Conservation (phyloP, 2,797 vertebrate species). For the Aselliscus stoliczkanus region DNA sequence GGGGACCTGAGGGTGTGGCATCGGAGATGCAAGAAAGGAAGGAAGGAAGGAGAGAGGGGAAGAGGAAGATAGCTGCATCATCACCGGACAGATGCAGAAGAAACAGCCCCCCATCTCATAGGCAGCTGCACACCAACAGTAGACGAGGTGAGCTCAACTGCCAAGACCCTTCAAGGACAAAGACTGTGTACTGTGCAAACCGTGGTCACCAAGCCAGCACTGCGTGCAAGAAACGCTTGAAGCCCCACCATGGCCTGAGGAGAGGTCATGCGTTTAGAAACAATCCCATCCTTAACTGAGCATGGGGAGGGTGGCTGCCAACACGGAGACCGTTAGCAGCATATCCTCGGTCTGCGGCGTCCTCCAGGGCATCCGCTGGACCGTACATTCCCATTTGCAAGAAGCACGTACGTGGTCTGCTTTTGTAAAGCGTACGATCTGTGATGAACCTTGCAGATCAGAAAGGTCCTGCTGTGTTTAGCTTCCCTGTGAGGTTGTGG, state of each 20-base stretch:
- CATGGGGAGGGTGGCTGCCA: accelerated
- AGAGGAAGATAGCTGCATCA: no score
- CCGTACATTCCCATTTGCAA: accelerated
- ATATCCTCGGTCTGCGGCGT: accelerated
- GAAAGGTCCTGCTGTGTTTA: not conserved
- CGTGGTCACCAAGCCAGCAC: not conserved
- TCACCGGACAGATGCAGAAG: no score
- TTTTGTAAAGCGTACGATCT: not conserved
- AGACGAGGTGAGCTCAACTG: not conserved
- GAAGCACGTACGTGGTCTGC: not conserved
- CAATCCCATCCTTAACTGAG: not conserved
- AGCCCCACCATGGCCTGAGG: not conserved
- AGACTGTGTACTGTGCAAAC: not conserved
- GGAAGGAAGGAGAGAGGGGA: no score
- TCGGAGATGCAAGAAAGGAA: not conserved
- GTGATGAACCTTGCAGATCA: no score
- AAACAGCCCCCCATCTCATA: not conserved
- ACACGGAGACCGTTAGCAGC: accelerated
- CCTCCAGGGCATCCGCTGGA: accelerated
- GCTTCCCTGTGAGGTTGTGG: not conserved
- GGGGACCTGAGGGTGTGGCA: not conserved
- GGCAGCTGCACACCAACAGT: no score
- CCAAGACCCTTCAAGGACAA: not conserved
- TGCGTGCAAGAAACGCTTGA: no score
- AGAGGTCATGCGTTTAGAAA: no score